Conservation (phyloP, 2,113 vertebrate species). For the Oryzias curvinotus region DNA sequence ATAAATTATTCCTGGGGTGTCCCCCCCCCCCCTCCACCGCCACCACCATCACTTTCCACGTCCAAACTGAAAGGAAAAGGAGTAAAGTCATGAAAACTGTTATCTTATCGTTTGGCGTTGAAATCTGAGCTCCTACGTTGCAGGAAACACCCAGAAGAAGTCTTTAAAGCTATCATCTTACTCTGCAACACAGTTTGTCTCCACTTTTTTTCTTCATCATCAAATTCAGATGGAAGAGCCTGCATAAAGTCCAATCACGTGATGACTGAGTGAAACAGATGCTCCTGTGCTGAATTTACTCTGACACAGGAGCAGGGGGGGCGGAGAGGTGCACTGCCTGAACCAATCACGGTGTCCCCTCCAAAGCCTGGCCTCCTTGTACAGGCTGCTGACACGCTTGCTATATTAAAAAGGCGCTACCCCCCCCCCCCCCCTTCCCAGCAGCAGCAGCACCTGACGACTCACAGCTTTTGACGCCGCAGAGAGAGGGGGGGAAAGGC, state of each 20-base stretch:
- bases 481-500: constrained; percentile 6
- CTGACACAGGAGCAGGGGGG: constrained; percentile 14
- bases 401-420: constrained; percentile 85
- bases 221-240: too few species aligned
- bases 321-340: constrained; percentile 7
- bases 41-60: too few species aligned
- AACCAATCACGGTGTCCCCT: constrained; percentile 55
- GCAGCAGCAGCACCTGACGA: constrained; percentile 83
- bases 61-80: too few species aligned
- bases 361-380: constrained; percentile 86
- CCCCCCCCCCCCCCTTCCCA: constrained; percentile 35
- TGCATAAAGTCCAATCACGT: constrained; percentile 13
- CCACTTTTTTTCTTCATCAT: too few species aligned
- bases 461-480: constrained; percentile 51
- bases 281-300: constrained; percentile 55
- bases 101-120: too few species aligned
- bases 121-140: too few species aligned
- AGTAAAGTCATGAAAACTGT: too few species aligned
- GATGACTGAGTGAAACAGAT: constrained; percentile 56
- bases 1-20: too few species aligned
- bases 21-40: too few species aligned
- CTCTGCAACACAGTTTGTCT: too few species aligned
- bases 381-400: constrained; percentile 79
- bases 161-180: too few species aligned
- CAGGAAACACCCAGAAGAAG: too few species aligned